Evolutionary conservation across 2,888 invertebrate genomes (phyloP).

Genomic region (Trissonchulus sp.): DNA sequence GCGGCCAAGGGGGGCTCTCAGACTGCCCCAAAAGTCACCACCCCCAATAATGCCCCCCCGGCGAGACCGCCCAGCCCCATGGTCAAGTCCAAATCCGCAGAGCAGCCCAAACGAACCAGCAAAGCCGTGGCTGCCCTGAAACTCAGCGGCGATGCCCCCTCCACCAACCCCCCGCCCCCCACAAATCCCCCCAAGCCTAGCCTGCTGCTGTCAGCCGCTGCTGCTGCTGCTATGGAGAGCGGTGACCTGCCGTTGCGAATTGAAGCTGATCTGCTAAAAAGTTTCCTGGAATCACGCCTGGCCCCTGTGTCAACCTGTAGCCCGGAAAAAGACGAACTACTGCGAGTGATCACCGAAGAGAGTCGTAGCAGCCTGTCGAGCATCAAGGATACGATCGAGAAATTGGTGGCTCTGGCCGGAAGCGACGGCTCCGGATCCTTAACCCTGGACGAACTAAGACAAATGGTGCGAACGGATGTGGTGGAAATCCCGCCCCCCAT

Average conservation of each 20-base stretch:
- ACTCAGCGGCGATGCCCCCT: not conserved
- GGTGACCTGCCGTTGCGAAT: not conserved
- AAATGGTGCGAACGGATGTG: conserved; percentile 9
- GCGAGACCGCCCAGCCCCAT: not conserved
- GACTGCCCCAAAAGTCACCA: too few species aligned
- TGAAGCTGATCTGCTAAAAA: not conserved
- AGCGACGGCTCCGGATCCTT: not conserved
- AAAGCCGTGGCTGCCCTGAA: not conserved
- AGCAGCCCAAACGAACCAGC: not conserved
- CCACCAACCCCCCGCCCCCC: not conserved
- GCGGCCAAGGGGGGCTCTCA: too few species aligned
- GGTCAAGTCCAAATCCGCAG: not conserved
- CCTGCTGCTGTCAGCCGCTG: too few species aligned
- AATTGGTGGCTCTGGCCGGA: conserved; percentile 24
- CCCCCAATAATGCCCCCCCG: not conserved
- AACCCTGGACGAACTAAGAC: not conserved
- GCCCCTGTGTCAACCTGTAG: not conserved
- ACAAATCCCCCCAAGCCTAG: not conserved
- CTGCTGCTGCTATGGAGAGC: not conserved
- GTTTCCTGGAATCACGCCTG: not conserved
- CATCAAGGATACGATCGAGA: conserved; percentile 34
- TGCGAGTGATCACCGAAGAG: conserved; percentile 32
- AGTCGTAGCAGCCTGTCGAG: conserved; percentile 27
- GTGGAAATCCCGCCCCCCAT: conserved; percentile 9
- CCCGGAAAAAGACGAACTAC: conserved; percentile 32